Conservation (phyloP, 2,888 invertebrate species). For the Xestia ashworthii region DNA sequence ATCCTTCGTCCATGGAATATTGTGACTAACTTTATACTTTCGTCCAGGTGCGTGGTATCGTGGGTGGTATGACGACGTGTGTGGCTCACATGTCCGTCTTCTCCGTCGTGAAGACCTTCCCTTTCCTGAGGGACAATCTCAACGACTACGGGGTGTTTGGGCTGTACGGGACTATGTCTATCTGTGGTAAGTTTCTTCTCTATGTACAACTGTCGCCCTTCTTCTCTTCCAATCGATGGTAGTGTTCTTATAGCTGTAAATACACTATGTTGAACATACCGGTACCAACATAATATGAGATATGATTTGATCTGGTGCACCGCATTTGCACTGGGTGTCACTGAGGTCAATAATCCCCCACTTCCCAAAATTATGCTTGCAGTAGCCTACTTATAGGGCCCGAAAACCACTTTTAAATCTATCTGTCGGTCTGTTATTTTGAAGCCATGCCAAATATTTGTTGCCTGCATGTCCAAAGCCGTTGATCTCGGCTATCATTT, state of each 20-base stretch:
- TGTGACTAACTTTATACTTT: neutral
- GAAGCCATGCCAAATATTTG: neutral
- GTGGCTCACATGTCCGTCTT: conserved; percentile 92
- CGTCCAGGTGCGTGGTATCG: conserved; percentile 91
- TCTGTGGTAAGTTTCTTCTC: conserved; percentile 83
- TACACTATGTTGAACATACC: too few relatives aligned
- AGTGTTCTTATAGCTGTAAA: neutral
- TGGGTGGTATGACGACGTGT: conserved; percentile 93
- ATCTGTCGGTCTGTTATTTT: neutral
- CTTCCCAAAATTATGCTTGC: neutral
- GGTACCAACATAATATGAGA: neutral
- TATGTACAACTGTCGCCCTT: neutral
- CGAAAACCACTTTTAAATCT: neutral
- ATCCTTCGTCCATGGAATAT: neutral
- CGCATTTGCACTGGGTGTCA: neutral
- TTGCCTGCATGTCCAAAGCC: too few relatives aligned
- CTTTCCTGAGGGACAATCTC: conserved; percentile 86
- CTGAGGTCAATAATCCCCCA: neutral
- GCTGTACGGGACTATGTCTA: conserved; percentile 91
- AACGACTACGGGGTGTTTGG: conserved; percentile 91
- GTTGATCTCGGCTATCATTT: too few relatives aligned
- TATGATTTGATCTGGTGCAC: neutral
- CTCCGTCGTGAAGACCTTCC: conserved; percentile 93
- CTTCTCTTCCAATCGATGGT: neutral
- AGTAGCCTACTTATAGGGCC: neutral